Percentiles rank a stretch among this genome's conserved stretches.
Evolutionary conservation across 2,797 vertebrate species (phyloP).

Genomic region (Fistularia tabacaria): DNA sequence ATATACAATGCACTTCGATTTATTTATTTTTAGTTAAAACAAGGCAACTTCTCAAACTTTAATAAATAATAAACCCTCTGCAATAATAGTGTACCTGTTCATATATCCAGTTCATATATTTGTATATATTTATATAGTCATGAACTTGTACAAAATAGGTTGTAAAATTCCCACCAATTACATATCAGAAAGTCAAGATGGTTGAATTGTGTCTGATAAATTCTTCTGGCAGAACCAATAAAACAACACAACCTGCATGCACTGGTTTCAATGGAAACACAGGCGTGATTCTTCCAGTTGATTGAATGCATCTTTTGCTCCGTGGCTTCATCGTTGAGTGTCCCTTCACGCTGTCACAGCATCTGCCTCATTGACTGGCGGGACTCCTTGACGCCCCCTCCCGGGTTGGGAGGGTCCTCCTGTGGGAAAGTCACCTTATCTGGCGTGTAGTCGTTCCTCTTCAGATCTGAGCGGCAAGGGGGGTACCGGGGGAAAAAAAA

Average conservation of each 20-base stretch:
- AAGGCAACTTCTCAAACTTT: slow-evolving; percentile 81
- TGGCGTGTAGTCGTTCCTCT: slow-evolving; percentile 97
- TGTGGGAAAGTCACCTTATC: slow-evolving; percentile 90
- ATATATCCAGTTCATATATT: slow-evolving; percentile 75
- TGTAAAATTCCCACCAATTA: slow-evolving; percentile 50
- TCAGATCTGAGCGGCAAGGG: slow-evolving; percentile 79
- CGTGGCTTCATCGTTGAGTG: slow-evolving; percentile 37
- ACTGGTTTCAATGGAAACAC: slow-evolving; percentile 47
- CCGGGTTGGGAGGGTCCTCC: slow-evolving; percentile 84
- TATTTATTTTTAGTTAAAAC: slow-evolving; percentile 62
- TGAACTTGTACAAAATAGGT: slow-evolving; percentile 58
- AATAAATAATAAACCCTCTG: slow-evolving; percentile 78
- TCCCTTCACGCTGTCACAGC: slow-evolving; percentile 71
- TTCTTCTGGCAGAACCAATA: slow-evolving; percentile 40
- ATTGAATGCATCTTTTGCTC: slow-evolving; percentile 25
- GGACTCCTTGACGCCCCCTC: slow-evolving; percentile 84
- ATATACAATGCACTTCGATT: slow-evolving; percentile 70
- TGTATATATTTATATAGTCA: slow-evolving; percentile 51
- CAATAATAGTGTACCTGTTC: slow-evolving; percentile 77
- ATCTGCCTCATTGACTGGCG: slow-evolving; percentile 86
- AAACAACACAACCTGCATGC: slow-evolving; percentile 51
- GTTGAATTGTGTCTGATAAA: slow-evolving; percentile 45
- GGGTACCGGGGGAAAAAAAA: neutral
- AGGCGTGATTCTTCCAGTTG: slow-evolving; percentile 53
- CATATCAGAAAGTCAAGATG: slow-evolving; percentile 44